These are phyloP conservation scores for Zaprionus bogoriensis DNA, from an alignment of 2,888 invertebrate genomes.

Conservation along the genomic window DNA sequence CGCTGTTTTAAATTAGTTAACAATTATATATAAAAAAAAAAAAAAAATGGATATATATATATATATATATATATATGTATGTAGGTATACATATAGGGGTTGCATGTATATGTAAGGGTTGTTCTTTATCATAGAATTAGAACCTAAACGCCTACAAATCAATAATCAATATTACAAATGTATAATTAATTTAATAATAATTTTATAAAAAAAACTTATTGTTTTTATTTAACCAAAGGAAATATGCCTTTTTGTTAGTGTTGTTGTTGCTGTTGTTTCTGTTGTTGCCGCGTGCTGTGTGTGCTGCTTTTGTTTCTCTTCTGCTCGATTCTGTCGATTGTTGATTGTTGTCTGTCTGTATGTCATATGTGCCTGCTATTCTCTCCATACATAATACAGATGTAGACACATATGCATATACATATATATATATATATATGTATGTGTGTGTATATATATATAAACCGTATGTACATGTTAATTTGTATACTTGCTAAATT, in stretches of 20 bases:
- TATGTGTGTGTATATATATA: background rate
- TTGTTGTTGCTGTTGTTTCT: conserved; percentile 17
- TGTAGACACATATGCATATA: conserved; percentile 14
- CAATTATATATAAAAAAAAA: conserved; percentile 51
- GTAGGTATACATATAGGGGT: background rate
- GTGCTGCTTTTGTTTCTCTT: conserved; percentile 1
- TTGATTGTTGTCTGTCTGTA: conserved; percentile 9
- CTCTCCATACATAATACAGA: conserved; percentile 14
- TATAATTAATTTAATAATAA: conserved; percentile 29
- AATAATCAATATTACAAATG: conserved; percentile 42
- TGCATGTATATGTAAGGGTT: conserved; percentile 2
- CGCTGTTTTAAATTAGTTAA: conserved; percentile 66
- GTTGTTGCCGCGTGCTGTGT: conserved; percentile 7
- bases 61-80: background rate
- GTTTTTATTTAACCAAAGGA: conserved; percentile 37
- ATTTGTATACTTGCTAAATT: conserved; percentile 11
- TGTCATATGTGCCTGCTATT: conserved; percentile 1
- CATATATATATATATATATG: conserved; percentile 16
- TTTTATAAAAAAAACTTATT: conserved; percentile 26
- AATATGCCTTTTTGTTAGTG: conserved; percentile 38
- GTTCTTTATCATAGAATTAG: conserved; percentile 21
- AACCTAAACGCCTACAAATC: conserved; percentile 38
- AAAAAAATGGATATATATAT: background rate
- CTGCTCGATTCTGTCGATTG: background rate
- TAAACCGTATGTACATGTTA: conserved; percentile 18